Evolutionary conservation across 2,113 vertebrate genomes (phyloP), one percentile per base, ranked within the genome.

Genomic region (Epinephelus fuscoguttatus): DNA sequence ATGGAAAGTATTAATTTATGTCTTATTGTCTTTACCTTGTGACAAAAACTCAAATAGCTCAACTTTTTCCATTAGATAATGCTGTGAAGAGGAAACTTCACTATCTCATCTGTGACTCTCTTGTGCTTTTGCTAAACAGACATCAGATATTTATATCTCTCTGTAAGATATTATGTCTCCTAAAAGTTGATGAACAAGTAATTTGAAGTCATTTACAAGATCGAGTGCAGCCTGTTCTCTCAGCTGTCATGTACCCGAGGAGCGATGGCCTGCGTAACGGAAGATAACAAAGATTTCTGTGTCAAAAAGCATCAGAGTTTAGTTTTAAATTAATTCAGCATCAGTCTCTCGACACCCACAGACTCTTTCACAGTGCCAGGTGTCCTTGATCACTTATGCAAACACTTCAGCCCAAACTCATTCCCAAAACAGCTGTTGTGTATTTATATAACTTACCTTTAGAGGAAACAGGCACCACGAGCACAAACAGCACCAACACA

Each of bases 401-500:
- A 72, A 53, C 13, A 37, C 15, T 15, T 45, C 4, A 56, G 4
- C 2, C 1, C 27, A 45, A 61, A 49, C 12, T 50, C 14, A 42
- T 6, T 23, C 27, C 30, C 6, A 50, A 30, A 75, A 47, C 6
- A 25, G 6, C 10, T 3, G 17, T 45, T 30, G 33, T 78, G 0
- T 37, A 18, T 85, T 63, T 74, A 23, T 6, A 1, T 37, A 27
- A 66, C 89, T 89, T 72, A 94, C 92, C 87, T 59, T 0, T 0
- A 53, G 81, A 88, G 10, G 77, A 80, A 55, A 74, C 88, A 50
- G 87, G 84, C 47, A 47, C 50, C 17, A 77, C 19, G 13, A 93
- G 68, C 21, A 70, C 4, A 12, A 78, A 73, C 13, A 93, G 69
- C 55, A 80, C 27, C 18, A 86, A 73, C 56, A 71, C 77, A 75